Conservation (phyloP, 2,113 vertebrate species). For the mouse (Mus musculus) region GRCm39 chr10:112505001-112505500, state of each 20-base stretch:
- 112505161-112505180: background rate
- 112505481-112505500: background rate
- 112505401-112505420: background rate
- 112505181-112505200: background rate
- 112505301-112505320: constrained; percentile 93
- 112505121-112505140: background rate
- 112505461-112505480: background rate
- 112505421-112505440: background rate
- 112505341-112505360: background rate
- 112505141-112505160: constrained; percentile 16
- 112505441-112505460: background rate
- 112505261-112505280: constrained; percentile 94
- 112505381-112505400: constrained; percentile 30
- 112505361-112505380: constrained; percentile 86
- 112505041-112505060: background rate
- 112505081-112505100: background rate
- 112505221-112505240: background rate
- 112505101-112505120: background rate
- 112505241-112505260: background rate
- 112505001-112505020: background rate
- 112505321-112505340: constrained; percentile 93
- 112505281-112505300: constrained; percentile 93
- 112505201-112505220: background rate
- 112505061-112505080: constrained; percentile 15
- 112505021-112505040: background rate